Evolutionary conservation across 2,888 invertebrate species (phyloP), one percentile per base, ranked within the genome.

Genomic region (Leptopterna dolabrata): DNA sequence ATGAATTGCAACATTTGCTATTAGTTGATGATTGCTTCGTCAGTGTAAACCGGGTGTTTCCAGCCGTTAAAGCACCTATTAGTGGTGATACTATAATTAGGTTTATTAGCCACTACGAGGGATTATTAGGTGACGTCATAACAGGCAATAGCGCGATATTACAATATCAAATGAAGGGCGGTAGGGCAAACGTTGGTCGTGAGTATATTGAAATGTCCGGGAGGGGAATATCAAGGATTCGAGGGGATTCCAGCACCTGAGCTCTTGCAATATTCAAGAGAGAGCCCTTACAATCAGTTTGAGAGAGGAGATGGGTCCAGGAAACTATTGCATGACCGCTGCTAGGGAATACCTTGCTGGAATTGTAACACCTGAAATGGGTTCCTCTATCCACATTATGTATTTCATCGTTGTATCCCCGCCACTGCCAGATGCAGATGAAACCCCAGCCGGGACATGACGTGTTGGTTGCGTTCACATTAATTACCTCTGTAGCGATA

Each of bases 241-340:
- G 1, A 4, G 63, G 63, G 55, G 55, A 6, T 55, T 24, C 2
- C 7, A 63, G 63, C 63, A 63, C 78, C 78, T 78, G 45, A 51
- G 51, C 81, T 81, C 47, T 81, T 81, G 55, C 81, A 81, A 81
- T 81, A 81, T 81, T 81, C 81, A 81, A 51, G 81, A 55, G 80
- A 24, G 41, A 73, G 9, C 63, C 63, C 63, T 63, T 63, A 63
- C 24, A 63, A 63, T 63, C 63, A 45, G 78, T 78, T 78, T 6
- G 78, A 6, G 27, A 27, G 45, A 16, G 78, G 78, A 1, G 45
- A 45, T 30, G 76, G 19, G 30, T 43, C 16, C 3, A 41, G 76
- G 76, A n/a, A 36, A 36, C 76, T 41, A 19, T 43, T 43, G 43
- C 29, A 76, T 43, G 76, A 36, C 76, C 36, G 13, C 24, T 24